phyloP scores from a whole-genome alignment of 2,888 invertebrate genomes.

The Hypomecis punctinalis region DNA sequence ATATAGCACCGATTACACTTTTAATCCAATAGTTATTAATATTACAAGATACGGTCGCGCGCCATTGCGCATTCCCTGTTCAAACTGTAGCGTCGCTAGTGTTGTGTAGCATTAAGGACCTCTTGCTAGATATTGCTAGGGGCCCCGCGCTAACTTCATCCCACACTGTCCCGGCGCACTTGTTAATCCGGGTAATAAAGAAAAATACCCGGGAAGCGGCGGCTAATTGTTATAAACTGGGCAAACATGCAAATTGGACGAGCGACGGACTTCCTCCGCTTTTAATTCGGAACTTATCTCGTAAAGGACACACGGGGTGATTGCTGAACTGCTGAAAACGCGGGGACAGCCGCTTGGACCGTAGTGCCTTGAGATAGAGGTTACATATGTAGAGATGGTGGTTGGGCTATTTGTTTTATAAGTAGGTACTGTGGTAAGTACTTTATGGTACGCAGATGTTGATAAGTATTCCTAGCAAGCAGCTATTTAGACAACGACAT shows the following conservation, averaged over 20 bases:
- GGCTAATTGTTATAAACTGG: constrained; percentile 81
- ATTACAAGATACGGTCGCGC: too few relatives aligned
- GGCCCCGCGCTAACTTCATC: too few relatives aligned
- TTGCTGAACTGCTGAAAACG: constrained; percentile 8
- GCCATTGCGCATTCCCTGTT: too few relatives aligned
- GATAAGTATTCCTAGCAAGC: too few relatives aligned
- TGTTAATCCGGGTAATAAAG: constrained; percentile 80
- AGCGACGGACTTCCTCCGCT: constrained; percentile 66
- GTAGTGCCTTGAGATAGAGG: constrained; percentile 5
- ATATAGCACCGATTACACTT: too few relatives aligned
- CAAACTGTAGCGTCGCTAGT: too few relatives aligned
- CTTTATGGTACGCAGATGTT: not conserved
- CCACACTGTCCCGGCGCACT: constrained; percentile 36
- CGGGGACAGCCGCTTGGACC: constrained; percentile 1
- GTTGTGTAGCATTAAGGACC: too few relatives aligned
- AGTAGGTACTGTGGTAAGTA: not conserved
- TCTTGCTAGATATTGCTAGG: too few relatives aligned
- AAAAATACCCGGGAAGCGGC: constrained; percentile 75
- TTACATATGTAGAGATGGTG: not conserved
- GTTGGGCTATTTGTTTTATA: not conserved
- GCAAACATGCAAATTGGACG: constrained; percentile 79
- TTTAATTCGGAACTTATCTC: constrained; percentile 66
- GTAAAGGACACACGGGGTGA: constrained; percentile 32
- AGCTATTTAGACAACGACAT: too few relatives aligned
- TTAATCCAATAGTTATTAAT: too few relatives aligned